Percentiles rank a stretch among this genome's conserved stretches.
phyloP scores from a whole-genome alignment of 2,797 vertebrate genomes.

The Pseudocheirus occidentalis region DNA sequence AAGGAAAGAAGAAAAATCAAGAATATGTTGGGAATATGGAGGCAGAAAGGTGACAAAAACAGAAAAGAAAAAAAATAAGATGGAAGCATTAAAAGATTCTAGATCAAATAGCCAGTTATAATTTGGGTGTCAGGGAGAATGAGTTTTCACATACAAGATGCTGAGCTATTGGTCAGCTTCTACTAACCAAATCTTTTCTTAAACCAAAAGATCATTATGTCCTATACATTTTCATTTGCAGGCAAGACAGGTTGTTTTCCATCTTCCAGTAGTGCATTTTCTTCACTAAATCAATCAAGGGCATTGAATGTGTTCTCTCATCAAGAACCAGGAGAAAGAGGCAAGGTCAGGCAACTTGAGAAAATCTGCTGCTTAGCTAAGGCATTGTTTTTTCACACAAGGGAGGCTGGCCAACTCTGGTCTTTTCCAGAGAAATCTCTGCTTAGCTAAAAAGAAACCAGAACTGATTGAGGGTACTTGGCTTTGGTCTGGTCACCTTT shows the following conservation, averaged over 20 bases:
- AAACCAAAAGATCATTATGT: neutral
- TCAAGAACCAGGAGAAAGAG: constrained; percentile 34
- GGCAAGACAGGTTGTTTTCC: neutral
- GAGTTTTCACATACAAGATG: neutral
- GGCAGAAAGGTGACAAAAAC: neutral
- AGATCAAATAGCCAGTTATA: neutral
- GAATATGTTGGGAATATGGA: neutral
- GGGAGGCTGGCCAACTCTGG: constrained; percentile 10
- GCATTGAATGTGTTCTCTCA: constrained; percentile 63
- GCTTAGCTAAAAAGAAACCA: constrained; percentile 60
- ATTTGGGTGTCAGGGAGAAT: neutral
- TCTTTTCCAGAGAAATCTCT: constrained; percentile 57
- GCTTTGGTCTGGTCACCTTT: constrained; percentile 38
- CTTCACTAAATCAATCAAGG: constrained; percentile 58
- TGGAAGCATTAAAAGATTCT: neutral
- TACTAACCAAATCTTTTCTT: neutral
- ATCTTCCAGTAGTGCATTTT: neutral
- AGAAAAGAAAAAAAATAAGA: neutral
- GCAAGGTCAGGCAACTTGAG: constrained; percentile 46
- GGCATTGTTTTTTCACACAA: constrained; percentile 14
- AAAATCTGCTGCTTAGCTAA: constrained; percentile 6
- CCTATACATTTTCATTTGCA: rapidly evolving
- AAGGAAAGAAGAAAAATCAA: neutral
- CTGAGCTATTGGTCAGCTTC: neutral
- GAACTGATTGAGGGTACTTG: constrained; percentile 45